Base-by-base conservation (phyloP, 2,797 vertebrate genomes). In the Hypotaenidia okinawae region DNA sequence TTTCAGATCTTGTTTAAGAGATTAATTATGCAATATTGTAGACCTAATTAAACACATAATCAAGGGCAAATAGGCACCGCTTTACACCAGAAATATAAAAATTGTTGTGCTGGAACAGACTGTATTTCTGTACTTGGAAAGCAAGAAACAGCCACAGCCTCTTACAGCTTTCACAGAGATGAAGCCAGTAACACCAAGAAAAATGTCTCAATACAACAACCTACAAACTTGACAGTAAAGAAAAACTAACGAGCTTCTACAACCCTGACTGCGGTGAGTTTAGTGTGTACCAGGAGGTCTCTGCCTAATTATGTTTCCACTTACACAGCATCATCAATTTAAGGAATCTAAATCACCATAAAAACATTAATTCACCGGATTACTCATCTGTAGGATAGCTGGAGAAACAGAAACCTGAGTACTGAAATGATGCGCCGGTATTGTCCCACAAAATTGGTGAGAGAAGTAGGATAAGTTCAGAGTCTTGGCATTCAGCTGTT, bases 21-120 rank as follows among this genome's bases (percentile, higher is more conserved):
- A 79, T 82, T 95, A 83, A 93, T 92, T 94, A 90, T 72, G n/a
- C 54, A 95, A 84, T 95, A 89, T 49, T 76, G n/a, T 88, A 93
- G 87, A 87, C n/a, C 17, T 92, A 93, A 92, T 92, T 94, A 93
- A 79, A 81, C 39, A 70, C 12, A 23, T 82, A 92, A 94, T 93
- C 47, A 70, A 64, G 37, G 58, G 21, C 69, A 95, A 94, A 76
- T 64, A 73, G 45, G 27, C 63, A 39, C 24, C 87, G 68, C 8
- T 16, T 84, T 88, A 77, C 21, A 68, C 22, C 32, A 80, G 80
- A 95, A 94, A 84, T 61, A 73, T 15, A 57, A 88, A 80, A 93
- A 58, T 32, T 55, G 27, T 51, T 64, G 32, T 80, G 24, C 32
- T 82, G 58, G 15, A 86, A 82, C 54, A 57, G 52, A 25, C 55